A percentile compares a stretch with the other conserved stretches of the same genome.
These are phyloP conservation scores for Geophilus truncorum DNA, from an alignment of 2,888 invertebrate species.

Conservation along the genomic window DNA sequence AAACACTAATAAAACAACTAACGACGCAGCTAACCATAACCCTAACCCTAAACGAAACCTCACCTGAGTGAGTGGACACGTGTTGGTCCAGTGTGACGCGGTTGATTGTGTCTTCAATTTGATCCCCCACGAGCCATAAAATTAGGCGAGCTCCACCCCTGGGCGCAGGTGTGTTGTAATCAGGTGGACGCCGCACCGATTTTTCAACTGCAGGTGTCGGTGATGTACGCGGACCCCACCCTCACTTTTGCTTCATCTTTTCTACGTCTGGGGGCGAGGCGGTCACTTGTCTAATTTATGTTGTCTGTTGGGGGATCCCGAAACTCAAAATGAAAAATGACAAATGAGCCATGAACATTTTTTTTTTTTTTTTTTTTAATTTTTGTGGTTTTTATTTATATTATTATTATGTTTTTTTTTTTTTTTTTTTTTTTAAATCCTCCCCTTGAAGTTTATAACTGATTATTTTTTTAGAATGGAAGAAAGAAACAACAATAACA, in stretches of 20 bases:
- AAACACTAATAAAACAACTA: too few species aligned
- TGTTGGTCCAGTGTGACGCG: background rate
- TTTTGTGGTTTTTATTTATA: background rate
- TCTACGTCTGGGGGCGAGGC: background rate
- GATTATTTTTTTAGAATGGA: too few species aligned
- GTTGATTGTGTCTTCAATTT: conserved; percentile 2
- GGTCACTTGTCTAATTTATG: background rate
- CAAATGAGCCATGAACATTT: background rate
- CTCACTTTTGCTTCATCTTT: background rate
- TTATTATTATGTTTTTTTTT: background rate
- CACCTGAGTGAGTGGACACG: too few species aligned
- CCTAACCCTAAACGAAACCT: too few species aligned
- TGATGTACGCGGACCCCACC: conserved; percentile 1
- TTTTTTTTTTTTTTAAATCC: background rate
- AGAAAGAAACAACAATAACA: too few species aligned
- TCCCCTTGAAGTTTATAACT: too few species aligned
- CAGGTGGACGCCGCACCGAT: conserved; percentile 5
- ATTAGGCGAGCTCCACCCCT: conserved; percentile 5
- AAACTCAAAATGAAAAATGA: conserved; percentile 2
- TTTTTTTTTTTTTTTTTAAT: background rate
- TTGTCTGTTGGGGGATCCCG: conserved; percentile 3
- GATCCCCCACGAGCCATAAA: background rate
- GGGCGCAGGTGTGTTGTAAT: conserved; percentile 10
- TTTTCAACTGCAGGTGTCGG: conserved; percentile 10
- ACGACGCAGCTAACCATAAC: too few species aligned